Conservation (phyloP, 2,888 invertebrate genomes). For the Acanthosepion esculentum region DNA sequence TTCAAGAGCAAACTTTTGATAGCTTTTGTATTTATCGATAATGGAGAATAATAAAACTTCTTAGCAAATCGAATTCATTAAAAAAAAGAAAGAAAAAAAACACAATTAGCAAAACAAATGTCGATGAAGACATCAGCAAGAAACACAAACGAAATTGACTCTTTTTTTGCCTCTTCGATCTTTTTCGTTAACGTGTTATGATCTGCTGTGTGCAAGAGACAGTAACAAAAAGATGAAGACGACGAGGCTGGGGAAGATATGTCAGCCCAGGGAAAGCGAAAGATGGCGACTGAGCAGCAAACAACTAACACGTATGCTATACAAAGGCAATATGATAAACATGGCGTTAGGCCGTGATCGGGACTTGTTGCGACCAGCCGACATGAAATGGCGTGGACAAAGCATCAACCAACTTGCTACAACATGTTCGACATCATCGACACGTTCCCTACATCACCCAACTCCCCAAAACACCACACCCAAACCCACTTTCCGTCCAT, state of each 20-base stretch:
- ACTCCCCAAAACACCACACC: neutral
- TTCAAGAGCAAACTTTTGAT: neutral
- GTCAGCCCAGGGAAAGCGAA: neutral
- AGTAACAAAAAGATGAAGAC: neutral
- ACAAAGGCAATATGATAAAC: neutral
- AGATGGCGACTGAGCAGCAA: neutral
- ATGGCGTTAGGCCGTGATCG: neutral
- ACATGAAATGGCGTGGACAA: neutral
- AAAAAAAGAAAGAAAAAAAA: too few relatives aligned
- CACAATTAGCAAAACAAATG: neutral
- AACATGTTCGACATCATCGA: neutral
- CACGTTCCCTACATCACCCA: neutral
- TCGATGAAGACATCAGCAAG: neutral
- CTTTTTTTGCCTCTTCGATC: neutral
- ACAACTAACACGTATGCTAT: neutral
- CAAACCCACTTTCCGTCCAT: neutral
- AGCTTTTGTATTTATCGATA: neutral
- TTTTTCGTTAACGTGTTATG: neutral
- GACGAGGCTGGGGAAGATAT: neutral
- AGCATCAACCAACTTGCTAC: neutral
- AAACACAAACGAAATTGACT: neutral
- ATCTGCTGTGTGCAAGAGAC: neutral
- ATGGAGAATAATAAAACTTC: too few relatives aligned
- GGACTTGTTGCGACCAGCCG: slow-evolving; percentile 2
- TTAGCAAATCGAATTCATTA: too few relatives aligned